Percentiles rank a stretch among this genome's conserved stretches.
These are phyloP conservation scores for Liposcelis brunnea DNA, from an alignment of 2,888 invertebrate genomes.

Conservation along the genomic window DNA sequence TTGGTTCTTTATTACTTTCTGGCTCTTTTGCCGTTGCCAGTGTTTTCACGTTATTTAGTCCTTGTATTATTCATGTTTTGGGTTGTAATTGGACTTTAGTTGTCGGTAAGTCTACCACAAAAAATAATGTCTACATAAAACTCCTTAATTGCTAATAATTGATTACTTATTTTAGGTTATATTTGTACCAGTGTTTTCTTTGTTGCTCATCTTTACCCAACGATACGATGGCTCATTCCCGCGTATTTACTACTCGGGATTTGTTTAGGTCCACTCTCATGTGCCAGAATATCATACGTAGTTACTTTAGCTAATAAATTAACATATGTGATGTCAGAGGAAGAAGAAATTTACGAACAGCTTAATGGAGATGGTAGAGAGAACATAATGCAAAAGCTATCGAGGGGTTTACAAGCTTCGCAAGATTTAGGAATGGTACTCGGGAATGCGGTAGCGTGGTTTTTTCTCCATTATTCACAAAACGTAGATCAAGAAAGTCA, in stretches of 20 bases:
- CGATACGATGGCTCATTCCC: constrained; percentile 33
- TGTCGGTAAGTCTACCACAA: background rate
- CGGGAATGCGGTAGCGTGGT: constrained; percentile 33
- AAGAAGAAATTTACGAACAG: constrained; percentile 26
- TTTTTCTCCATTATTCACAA: constrained; percentile 25
- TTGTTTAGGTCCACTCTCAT: constrained; percentile 28
- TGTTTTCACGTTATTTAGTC: constrained; percentile 29
- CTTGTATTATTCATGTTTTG: constrained; percentile 4
- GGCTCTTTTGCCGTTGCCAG: constrained; percentile 43
- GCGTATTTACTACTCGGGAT: constrained; percentile 38
- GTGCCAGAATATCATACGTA: constrained; percentile 24
- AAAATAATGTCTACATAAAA: too few species aligned
- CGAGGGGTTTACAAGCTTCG: constrained; percentile 34
- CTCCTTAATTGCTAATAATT: background rate
- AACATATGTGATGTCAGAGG: constrained; percentile 27
- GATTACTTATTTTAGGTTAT: constrained; percentile 31
- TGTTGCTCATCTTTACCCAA: constrained; percentile 39
- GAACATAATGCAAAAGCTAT: constrained; percentile 28
- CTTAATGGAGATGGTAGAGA: constrained; percentile 14
- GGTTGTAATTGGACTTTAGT: constrained; percentile 9
- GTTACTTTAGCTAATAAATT: constrained; percentile 29
- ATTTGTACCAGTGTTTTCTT: constrained; percentile 39
- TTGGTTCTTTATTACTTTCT: constrained; percentile 44
- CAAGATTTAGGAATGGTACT: constrained; percentile 39
- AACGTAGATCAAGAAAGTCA: constrained; percentile 12